These are phyloP conservation scores for Pachliopta kotzebuea DNA, from an alignment of 2,888 invertebrate species.

Conservation along the genomic window DNA sequence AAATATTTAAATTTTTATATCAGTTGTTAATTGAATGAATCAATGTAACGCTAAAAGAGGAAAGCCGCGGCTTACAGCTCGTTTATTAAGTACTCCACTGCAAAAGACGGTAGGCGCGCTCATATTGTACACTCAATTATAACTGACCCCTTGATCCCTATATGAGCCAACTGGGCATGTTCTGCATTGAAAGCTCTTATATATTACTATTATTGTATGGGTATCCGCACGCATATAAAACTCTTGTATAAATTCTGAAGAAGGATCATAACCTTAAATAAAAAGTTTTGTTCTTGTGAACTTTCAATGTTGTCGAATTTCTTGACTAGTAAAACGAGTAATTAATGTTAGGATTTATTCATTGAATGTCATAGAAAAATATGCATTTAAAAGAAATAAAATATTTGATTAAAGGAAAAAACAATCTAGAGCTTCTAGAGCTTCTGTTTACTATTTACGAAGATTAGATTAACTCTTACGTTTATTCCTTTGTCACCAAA, in stretches of 20 bases:
- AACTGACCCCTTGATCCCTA: conserved; percentile 54
- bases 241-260: neutral
- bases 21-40: neutral
- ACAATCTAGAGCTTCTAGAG: too few relatives aligned
- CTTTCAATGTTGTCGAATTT: neutral
- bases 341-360: too few relatives aligned
- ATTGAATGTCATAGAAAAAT: too few relatives aligned
- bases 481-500: neutral
- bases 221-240: conserved; percentile 17
- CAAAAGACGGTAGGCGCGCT: conserved; percentile 30
- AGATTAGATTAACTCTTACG: neutral
- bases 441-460: too few relatives aligned
- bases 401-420: too few relatives aligned
- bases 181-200: conserved; percentile 21
- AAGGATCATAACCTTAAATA: neutral
- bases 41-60: neutral
- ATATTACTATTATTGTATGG: conserved; percentile 10
- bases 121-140: conserved; percentile 53
- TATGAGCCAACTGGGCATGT: conserved; percentile 43
- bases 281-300: too few relatives aligned
- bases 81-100: conserved; percentile 30
- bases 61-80: conserved; percentile 31
- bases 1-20: too few relatives aligned
- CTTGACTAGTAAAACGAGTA: too few relatives aligned
- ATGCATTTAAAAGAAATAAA: too few relatives aligned